These are phyloP conservation scores for Speoplatyrhinus poulsoni DNA, from an alignment of 2,113 vertebrate genomes.

Conservation along the genomic window DNA sequence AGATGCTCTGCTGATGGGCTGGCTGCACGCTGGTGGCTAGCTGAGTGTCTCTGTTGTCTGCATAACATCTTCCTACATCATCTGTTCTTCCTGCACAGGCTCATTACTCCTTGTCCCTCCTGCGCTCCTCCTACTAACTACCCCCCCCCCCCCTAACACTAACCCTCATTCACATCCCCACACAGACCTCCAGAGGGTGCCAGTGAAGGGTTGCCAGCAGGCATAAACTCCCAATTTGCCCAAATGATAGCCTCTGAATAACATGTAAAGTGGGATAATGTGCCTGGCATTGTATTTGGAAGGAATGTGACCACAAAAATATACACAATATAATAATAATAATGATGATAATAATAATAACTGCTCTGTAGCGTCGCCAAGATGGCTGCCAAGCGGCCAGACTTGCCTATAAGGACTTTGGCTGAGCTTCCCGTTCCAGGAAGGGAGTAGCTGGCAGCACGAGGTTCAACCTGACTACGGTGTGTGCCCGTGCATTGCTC, in stretches of 20 bases:
- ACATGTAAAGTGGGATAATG: neutral
- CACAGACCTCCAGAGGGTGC: neutral
- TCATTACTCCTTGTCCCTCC: constrained; percentile 53
- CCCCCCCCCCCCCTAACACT: neutral
- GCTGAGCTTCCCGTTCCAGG: constrained; percentile 1
- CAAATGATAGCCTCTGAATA: constrained; percentile 2
- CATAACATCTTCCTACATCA: constrained; percentile 42
- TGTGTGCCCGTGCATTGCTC: constrained; percentile 32
- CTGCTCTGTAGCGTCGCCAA: no score
- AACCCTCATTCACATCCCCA: constrained; percentile 22
- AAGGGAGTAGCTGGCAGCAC: constrained; percentile 18
- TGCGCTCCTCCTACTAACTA: neutral
- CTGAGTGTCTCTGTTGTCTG: constrained; percentile 29
- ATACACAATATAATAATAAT: neutral
- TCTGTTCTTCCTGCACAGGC: constrained; percentile 37
- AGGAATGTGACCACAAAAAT: constrained; percentile 11
- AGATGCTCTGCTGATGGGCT: constrained; percentile 11
- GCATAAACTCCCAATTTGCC: constrained; percentile 13
- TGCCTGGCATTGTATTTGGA: neutral
- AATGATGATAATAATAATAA: neutral
- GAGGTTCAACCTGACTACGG: constrained; percentile 39
- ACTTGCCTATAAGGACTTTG: no score
- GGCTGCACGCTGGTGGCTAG: constrained; percentile 22
- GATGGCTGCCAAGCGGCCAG: no score
- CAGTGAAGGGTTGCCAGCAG: constrained; percentile 8